phyloP scores from a whole-genome alignment of 2,888 invertebrate species.

The Myopa tessellatipennis region DNA sequence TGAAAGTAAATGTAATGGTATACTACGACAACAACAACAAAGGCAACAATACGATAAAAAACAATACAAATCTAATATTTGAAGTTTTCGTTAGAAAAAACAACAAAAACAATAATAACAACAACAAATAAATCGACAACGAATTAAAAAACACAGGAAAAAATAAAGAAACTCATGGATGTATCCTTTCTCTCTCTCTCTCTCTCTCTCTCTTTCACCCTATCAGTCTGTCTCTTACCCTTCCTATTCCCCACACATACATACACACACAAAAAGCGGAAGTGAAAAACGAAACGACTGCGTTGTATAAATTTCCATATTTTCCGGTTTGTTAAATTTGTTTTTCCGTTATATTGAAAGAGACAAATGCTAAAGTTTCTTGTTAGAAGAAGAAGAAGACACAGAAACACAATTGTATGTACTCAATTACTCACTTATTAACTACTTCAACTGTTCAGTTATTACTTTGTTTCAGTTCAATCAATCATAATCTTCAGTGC shows the following conservation, averaged over 20 bases:
- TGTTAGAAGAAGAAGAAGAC: too few relatives aligned
- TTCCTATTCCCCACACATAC: background rate
- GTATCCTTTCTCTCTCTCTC: too few relatives aligned
- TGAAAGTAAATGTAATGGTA: slow-evolving; percentile 24
- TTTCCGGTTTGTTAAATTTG: slow-evolving; percentile 47
- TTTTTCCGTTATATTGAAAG: slow-evolving; percentile 40
- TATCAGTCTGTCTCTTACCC: too few relatives aligned
- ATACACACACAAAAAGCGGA: slow-evolving; percentile 6
- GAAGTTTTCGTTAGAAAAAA: background rate
- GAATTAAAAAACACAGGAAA: background rate
- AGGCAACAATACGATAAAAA: background rate
- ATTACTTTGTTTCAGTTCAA: too few relatives aligned
- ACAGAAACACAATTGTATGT: too few relatives aligned
- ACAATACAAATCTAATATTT: background rate
- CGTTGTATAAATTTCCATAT: slow-evolving; percentile 45
- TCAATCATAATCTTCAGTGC: too few relatives aligned
- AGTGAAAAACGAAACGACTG: background rate
- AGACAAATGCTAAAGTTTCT: background rate
- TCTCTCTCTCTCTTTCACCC: too few relatives aligned
- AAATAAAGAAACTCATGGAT: background rate
- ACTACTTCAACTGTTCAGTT: too few relatives aligned
- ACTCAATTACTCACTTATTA: too few relatives aligned
- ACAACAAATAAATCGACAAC: background rate
- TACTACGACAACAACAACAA: slow-evolving; percentile 15
- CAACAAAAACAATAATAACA: background rate